phyloP scores from a whole-genome alignment of 2,113 vertebrate species.

The Anthoscopus minutus region DNA sequence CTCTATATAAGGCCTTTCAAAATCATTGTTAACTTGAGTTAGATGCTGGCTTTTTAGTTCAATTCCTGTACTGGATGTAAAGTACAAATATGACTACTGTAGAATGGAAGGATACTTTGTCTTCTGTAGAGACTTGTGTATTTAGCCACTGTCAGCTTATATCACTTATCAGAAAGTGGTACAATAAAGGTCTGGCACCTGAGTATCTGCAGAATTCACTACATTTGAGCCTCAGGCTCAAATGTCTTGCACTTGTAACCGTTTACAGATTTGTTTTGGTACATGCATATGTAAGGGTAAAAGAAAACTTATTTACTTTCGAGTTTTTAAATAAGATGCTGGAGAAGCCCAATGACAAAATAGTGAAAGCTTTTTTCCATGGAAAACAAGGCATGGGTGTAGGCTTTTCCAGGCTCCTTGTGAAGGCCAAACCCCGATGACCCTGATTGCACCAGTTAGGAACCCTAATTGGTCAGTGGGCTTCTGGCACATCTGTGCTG shows the following conservation, averaged over 20 bases:
- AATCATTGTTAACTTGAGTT: not conserved
- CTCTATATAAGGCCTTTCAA: not conserved
- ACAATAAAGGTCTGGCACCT: not conserved
- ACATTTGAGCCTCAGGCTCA: not conserved
- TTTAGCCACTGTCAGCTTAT: not conserved
- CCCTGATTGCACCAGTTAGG: not conserved
- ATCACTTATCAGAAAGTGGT: not conserved
- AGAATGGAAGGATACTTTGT: not conserved
- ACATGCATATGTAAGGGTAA: not conserved
- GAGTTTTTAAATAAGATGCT: not conserved
- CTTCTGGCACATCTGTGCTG: not conserved
- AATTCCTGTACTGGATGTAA: not conserved
- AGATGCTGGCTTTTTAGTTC: not conserved
- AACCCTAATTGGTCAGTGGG: too few species aligned
- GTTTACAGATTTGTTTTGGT: not conserved
- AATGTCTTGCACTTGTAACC: not conserved
- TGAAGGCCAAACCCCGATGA: not conserved
- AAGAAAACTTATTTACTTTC: not conserved
- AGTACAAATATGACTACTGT: not conserved
- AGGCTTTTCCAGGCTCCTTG: not conserved
- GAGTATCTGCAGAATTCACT: not conserved
- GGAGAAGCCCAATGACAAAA: too few species aligned
- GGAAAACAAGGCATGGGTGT: not conserved
- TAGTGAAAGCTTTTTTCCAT: not conserved
- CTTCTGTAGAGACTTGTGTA: not conserved